Evolutionary conservation across 2,888 invertebrate species (phyloP).

Genomic region (Acleris emargana): DNA sequence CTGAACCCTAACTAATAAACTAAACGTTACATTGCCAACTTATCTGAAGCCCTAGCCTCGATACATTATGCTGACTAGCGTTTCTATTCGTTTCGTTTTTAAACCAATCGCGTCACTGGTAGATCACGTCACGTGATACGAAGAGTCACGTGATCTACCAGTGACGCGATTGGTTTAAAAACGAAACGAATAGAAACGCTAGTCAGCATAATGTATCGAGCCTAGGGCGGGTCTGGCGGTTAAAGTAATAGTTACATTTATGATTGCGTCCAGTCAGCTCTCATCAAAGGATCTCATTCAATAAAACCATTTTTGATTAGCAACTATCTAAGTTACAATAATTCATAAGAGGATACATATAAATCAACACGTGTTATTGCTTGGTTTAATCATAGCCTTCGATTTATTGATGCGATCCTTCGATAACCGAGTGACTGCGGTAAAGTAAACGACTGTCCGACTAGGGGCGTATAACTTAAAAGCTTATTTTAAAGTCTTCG

Average conservation of each 20-base stretch:
- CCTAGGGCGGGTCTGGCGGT: neutral
- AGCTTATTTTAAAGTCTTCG: slow-evolving; percentile 73
- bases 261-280: neutral
- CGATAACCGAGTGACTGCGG: slow-evolving; percentile 5
- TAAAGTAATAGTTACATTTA: neutral
- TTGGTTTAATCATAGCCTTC: neutral
- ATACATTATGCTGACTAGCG: no score
- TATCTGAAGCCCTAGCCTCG: neutral
- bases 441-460: slow-evolving; percentile 57
- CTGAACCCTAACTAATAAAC: slow-evolving; percentile 70
- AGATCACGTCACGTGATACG: no score
- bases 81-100: no score
- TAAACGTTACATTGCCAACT: slow-evolving; percentile 37
- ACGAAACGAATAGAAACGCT: no score
- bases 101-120: no score
- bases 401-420: slow-evolving; percentile 14
- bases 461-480: slow-evolving; percentile 75
- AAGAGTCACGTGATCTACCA: no score
- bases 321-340: neutral
- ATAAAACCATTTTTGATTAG: neutral
- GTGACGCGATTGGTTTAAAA: no score
- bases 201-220: no score
- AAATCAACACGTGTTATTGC: neutral
- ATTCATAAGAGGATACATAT: neutral
- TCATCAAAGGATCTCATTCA: neutral